Base-by-base conservation (phyloP, 1,140 invertebrate genomes). In the Zeugodacus cucurbitae region DNA sequence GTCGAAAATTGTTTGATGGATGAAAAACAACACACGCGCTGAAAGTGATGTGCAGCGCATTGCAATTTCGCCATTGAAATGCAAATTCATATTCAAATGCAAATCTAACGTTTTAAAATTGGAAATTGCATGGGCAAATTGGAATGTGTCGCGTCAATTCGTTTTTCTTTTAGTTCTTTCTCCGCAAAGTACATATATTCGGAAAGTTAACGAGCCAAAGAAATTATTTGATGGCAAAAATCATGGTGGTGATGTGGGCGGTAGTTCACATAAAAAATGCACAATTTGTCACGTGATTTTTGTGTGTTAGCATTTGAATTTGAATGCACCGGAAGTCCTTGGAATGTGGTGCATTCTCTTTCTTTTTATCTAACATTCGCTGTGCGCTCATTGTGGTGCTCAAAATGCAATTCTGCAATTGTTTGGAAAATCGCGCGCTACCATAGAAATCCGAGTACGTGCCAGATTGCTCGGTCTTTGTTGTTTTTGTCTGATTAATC, bases 51-150 rank as follows among this genome's bases (percentile, higher is more conserved):
- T 44, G 41, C 41, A 82, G n/a, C 41, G 22, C 74, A 48, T 54
- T 82, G 74, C 74, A 82, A 82, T 82, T 54, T 82, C 7, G n/a
- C 41, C 34, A 82, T 82, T 82, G 22, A 82, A 48, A 82, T 82
- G 74, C 74, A 82, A 82, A 82, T 82, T 82, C 74, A 29, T 48
- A 82, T 82, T 41, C 74, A 82, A 82, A 82, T 82, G 74, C 74
- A 82, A 82, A 82, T 44, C 74, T 48, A 82, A 82, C 41, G 74
- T 29, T 82, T 48, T 41, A 82, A 82, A 82, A 54, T 82, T 82
- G 37, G 48, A 82, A 48, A 82, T 82, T 82, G 41, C 74, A 82
- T 3, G n/a, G 17, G 70, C 7, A 34, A 74, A 74, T 74, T n/a
- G 70, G 20, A 26, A 14, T 48, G 34, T 11, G 20, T 82, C 6